Evolutionary conservation across 2,113 vertebrate species (phyloP), one percentile per base, ranked within the genome.

Genomic region (Cynopterus brachyotis): DNA sequence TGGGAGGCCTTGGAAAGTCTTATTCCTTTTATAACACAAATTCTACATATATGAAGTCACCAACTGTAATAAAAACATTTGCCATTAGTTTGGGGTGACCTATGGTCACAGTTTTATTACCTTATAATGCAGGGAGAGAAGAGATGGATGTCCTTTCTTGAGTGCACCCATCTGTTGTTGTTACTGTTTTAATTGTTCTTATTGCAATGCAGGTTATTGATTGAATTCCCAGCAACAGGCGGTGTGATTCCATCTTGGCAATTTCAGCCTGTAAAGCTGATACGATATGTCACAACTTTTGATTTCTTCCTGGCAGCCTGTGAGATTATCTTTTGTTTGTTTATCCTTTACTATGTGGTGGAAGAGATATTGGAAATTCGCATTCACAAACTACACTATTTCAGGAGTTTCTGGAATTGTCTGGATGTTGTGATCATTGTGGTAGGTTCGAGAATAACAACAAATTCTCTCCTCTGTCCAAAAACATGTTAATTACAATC

Each of bases 401-500:
- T 99, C 98, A 99, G 98, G 97, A 99, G 98, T 97, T 98, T 99
- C 97, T 99, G 99, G 99, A 99, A 99, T 98, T 99, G 99, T 95
- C 98, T 99, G 89, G 99, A 99, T 95, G 98, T 99, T 94, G 98
- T 99, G 88, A 99, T 99, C n/a, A 95, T 99, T 89, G 96, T 97
- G 97, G 99, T 99, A 97, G 42, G 99, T 98, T 79, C 53, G 59
- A 69, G 95, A 57, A 84, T 37, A 57, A 3, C 53, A n/a, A 26
- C 67, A 35, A 28, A 73, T 67, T 47, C 37, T 22, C 35, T 24
- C 1, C 50, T 73, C 8, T 42, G 6, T 93, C 79, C 32, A 69
- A 90, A 95, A 59, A 11, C 20, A 2, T 82, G 55, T 82, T 59
- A 32, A 26, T 17, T 45, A 60, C 10, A n/a, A 47, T 73, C 53